phyloP scores from a whole-genome alignment of 2,797 vertebrate genomes.

The Galago senegalensis region DNA sequence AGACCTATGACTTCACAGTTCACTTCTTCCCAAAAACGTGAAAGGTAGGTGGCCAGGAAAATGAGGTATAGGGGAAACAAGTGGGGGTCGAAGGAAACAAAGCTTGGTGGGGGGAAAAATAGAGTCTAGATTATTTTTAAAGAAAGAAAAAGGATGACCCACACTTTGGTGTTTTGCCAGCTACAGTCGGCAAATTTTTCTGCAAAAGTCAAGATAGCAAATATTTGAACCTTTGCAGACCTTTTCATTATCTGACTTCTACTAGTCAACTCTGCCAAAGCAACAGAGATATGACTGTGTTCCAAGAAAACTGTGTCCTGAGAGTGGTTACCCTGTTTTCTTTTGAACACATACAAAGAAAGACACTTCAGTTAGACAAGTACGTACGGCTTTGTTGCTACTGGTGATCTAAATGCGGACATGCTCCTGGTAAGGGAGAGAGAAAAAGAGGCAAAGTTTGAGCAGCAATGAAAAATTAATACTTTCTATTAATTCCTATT shows the following conservation, averaged over 20 bases:
- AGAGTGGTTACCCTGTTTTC: not conserved
- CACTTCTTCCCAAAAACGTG: not conserved
- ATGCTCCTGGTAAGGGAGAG: slow-evolving; percentile 54
- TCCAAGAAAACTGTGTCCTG: not conserved
- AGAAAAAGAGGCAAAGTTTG: not conserved
- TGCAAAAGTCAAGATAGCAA: not conserved
- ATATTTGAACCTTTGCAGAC: not conserved
- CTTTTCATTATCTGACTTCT: not conserved
- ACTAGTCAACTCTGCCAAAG: not conserved
- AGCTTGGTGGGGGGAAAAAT: not conserved
- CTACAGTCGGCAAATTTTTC: not conserved
- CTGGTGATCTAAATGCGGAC: slow-evolving; percentile 47
- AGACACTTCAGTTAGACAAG: slow-evolving; percentile 15
- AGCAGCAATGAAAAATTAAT: slow-evolving; percentile 24
- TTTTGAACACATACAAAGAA: not conserved
- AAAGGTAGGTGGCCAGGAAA: not conserved
- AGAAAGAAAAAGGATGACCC: not conserved
- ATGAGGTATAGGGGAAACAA: not conserved
- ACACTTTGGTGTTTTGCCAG: not conserved
- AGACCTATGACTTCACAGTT: not conserved
- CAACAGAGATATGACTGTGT: not conserved
- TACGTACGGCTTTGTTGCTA: slow-evolving; percentile 69
- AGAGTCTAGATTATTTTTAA: not conserved
- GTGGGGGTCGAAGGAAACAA: not conserved
- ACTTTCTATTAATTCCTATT: not conserved